Evolutionary conservation across 2,113 vertebrate genomes (phyloP).

Genomic region (Dromiciops gliroides): DNA sequence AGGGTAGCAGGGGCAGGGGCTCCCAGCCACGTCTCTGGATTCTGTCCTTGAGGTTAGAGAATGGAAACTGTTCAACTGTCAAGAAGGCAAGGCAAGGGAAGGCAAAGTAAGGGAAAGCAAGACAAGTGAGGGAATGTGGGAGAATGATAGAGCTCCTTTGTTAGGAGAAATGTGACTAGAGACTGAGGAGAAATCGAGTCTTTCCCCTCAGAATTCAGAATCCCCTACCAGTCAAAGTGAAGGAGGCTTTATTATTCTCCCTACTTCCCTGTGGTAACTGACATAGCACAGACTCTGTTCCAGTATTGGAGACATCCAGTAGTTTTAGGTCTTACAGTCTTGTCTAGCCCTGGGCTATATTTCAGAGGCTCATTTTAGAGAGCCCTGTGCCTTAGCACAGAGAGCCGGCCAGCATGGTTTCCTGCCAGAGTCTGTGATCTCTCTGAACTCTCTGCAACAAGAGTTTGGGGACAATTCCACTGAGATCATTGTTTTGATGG

Average conservation of each 20-base stretch:
- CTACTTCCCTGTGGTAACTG: fast-evolving
- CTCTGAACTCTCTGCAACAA: constrained; percentile 14
- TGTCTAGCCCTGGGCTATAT: neutral
- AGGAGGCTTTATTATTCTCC: neutral
- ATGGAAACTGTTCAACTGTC: neutral
- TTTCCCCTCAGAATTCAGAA: neutral
- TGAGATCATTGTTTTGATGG: neutral
- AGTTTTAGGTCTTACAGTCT: neutral
- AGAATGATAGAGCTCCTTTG: neutral
- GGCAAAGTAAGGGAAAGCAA: neutral
- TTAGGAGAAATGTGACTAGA: neutral
- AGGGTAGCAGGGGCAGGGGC: neutral
- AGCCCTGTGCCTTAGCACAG: neutral
- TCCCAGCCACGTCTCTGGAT: neutral
- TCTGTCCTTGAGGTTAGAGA: neutral
- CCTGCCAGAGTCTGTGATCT: neutral
- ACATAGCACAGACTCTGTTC: neutral
- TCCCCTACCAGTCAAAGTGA: neutral
- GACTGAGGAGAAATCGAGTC: neutral
- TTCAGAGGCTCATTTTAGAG: neutral
- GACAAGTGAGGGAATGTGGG: neutral
- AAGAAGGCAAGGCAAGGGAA: neutral
- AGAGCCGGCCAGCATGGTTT: neutral
- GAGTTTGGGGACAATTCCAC: constrained; percentile 16
- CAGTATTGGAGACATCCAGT: too few species aligned